Base-by-base conservation (phyloP, 2,888 invertebrate species). In the Pteria penguin region DNA sequence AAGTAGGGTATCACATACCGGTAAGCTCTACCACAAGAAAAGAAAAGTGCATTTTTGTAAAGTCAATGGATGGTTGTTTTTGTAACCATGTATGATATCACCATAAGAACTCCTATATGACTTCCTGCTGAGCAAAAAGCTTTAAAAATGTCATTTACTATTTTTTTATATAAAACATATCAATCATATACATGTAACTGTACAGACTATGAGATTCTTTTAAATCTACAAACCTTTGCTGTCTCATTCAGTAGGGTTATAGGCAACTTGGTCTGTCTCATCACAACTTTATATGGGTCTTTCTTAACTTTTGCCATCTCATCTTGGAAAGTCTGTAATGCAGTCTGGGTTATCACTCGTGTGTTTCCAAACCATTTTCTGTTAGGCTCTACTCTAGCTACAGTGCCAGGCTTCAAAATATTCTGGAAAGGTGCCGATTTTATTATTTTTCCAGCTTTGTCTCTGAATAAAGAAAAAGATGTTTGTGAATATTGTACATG, bases 361-460 rank as follows among this genome's bases (percentile, higher is more conserved):
- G 99, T 98, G 92, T 99, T 99, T 22, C 98, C 98, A 92, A 99
- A 99, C 99, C 99, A 99, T 91, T 96, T 97, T 87, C 98, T 97
- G 85, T 97, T 98, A 1, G 99, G 99, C 93, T 98, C 99, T 0
- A 99, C 97, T 76, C 99, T 94, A 33, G 98, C 97, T 90, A 96
- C 95, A 0, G 97, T 95, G 29, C 99, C 99, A 36, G 98, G 95
- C 18, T 96, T 93, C 27, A 98, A 93, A 93, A 95, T 95, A 61
- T 96, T 96, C 93, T 99, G 99, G 92, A 97, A 99, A 0, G 99
- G 98, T 0, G 99, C 99, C 32, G 98, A 96, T 52, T 95, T 95
- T 61, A 98, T 93, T 72, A 99, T 98, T 94, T 98, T 97, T 66
- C 99, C 95, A 60, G 86, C 87, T 32, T 94, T 95, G 93, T 99